Conservation (phyloP, 2,888 invertebrate genomes). For the Eilema sororculum region DNA sequence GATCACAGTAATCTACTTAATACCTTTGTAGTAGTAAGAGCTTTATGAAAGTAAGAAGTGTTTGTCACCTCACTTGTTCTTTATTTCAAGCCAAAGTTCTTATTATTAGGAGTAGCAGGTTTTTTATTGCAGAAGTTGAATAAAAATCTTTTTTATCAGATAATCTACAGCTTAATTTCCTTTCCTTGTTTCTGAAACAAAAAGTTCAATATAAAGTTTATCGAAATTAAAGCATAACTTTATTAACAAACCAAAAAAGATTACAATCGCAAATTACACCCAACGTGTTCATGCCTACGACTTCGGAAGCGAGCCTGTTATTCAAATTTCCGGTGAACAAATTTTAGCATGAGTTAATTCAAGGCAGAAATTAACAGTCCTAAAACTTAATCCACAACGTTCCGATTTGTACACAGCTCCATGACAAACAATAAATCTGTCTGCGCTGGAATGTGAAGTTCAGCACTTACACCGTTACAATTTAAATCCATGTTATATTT, state of each 20-base stretch:
- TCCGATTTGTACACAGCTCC: constrained; percentile 15
- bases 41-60: background rate
- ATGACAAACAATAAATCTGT: constrained; percentile 27
- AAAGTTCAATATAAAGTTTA: background rate
- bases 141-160: background rate
- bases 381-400: constrained; percentile 25
- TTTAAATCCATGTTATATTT: background rate
- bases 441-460: constrained; percentile 11
- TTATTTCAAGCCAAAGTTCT: background rate
- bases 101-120: background rate
- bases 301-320: constrained; percentile 13
- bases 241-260: constrained; percentile 19
- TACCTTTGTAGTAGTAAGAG: background rate
- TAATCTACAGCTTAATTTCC: background rate
- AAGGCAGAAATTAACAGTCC: constrained; percentile 16
- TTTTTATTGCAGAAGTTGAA: background rate
- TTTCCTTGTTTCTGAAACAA: background rate
- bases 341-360: constrained; percentile 17
- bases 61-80: background rate
- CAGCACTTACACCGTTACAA: background rate
- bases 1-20: background rate
- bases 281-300: constrained; percentile 13
- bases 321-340: constrained; percentile 20
- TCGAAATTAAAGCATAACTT: constrained; percentile 9
- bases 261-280: constrained; percentile 20